phyloP scores from a whole-genome alignment of 2,797 vertebrate genomes.

The Scyliorhinus canicula region DNA sequence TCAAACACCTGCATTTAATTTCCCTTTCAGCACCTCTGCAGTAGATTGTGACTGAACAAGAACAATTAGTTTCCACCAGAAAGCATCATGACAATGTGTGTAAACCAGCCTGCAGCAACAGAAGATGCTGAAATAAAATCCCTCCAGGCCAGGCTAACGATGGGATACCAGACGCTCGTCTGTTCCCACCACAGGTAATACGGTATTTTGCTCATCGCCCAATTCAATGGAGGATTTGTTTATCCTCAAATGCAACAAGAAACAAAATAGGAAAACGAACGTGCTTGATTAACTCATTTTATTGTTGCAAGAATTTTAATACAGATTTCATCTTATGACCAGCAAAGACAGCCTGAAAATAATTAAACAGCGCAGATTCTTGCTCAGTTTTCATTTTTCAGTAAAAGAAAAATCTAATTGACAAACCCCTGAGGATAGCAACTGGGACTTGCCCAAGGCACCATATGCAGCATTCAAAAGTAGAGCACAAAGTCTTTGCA shows the following conservation, averaged over 20 bases:
- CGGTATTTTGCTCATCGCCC: not conserved
- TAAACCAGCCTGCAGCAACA: not conserved
- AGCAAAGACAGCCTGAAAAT: constrained; percentile 54
- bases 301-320: constrained; percentile 28
- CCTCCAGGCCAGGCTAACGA: not conserved
- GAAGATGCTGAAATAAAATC: not conserved
- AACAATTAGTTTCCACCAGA: too few relatives aligned
- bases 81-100: not conserved
- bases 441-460: constrained; percentile 33
- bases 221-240: not conserved
- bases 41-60: too few relatives aligned
- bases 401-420: constrained; percentile 43
- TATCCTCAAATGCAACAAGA: not conserved
- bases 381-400: constrained; percentile 42
- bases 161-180: not conserved
- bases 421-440: constrained; percentile 47
- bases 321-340: constrained; percentile 58
- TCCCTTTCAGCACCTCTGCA: not conserved
- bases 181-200: too few relatives aligned
- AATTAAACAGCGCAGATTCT: not conserved
- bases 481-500: constrained; percentile 12
- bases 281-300: not conserved
- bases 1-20: not conserved
- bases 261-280: not conserved
- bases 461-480: constrained; percentile 38